Evolutionary conservation across 2,113 vertebrate genomes (phyloP), one percentile per base, ranked within the genome.

Genomic region (Geothlypis trichas): DNA sequence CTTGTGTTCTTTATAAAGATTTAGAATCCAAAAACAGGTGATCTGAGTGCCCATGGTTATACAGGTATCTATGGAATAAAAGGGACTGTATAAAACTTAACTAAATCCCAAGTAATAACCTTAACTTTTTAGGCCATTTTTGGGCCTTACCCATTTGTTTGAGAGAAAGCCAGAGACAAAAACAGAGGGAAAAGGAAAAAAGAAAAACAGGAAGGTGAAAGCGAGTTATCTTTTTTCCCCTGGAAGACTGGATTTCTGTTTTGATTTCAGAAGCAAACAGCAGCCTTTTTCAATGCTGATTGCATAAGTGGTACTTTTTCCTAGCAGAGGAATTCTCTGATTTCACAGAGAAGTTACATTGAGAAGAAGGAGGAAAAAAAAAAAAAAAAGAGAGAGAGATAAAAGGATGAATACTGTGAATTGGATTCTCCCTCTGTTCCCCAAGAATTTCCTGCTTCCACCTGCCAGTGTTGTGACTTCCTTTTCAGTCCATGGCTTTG

Each of bases 181-280:
- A 80, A 51, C 28, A 26, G 22, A 61, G 14, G 14, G 15, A 31
- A 28, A 19, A 47, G 5, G 4, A 59, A 30, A 33, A 33, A 31
- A 33, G 5, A 27, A 8, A 30, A 4, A 57, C 7, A 51, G 16
- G 12, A 55, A 51, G 13, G n/a, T 17, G 47, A 33, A 39, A 52
- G 24, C 2, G 1, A 2, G 0, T 79, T 62, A 4, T n/a, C 9
- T 68, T 83, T 61, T 61, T 15, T 5, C 5, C 24, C 9, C 24
- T 37, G 18, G 17, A 41, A 74, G 28, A 18, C 20, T 44, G 11
- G 2, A n/a, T 93, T 88, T 31, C 52, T 8, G 3, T 65, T 92
- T 78, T 65, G 10, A 54, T 58, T 76, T 88, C 27, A 52, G 63
- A 69, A 61, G 28, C 10, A 80, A 84, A 73, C 2, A 7, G 11